Percentiles rank a stretch among this genome's conserved stretches.
These are phyloP conservation scores for Prionailurus bengalensis DNA, from an alignment of 2,113 vertebrate species.

Conservation along the genomic window DNA sequence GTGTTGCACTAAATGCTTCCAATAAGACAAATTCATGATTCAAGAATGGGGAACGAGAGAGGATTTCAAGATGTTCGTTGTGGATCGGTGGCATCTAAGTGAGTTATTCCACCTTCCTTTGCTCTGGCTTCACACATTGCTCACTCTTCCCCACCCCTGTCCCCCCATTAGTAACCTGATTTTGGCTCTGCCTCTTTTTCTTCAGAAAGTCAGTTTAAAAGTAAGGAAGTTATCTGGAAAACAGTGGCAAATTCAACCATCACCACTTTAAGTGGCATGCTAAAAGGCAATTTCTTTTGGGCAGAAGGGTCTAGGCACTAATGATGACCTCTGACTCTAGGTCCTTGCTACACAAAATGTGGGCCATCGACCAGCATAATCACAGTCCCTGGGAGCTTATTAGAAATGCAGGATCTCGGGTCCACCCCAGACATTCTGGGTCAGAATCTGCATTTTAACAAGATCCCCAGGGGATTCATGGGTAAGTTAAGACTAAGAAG, in stretches of 20 bases:
- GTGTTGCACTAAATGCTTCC: slow-evolving; percentile 46
- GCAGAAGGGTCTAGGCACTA: not conserved
- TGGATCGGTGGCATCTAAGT: not conserved
- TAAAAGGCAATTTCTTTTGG: not conserved
- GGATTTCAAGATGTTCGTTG: not conserved
- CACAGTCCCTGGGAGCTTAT: not conserved
- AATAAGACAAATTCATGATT: slow-evolving; percentile 57
- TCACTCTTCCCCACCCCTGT: not conserved
- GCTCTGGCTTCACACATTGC: not conserved
- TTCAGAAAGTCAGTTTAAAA: slow-evolving; percentile 27
- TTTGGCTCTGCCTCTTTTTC: not conserved
- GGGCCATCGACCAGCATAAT: not conserved
- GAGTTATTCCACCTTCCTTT: not conserved
- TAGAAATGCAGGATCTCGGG: not conserved
- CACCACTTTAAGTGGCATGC: not conserved
- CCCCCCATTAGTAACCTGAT: not conserved
- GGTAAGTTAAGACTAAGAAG: not conserved
- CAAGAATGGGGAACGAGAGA: not conserved
- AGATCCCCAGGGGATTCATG: not conserved
- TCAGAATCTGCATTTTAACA: not conserved
- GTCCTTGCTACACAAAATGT: not conserved
- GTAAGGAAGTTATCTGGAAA: not conserved
- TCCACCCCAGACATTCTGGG: not conserved
- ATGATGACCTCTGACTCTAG: not conserved
- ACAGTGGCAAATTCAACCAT: not conserved